Evolutionary conservation across 2,888 invertebrate species (phyloP).

Genomic region (Ceraclea dissimilis): DNA sequence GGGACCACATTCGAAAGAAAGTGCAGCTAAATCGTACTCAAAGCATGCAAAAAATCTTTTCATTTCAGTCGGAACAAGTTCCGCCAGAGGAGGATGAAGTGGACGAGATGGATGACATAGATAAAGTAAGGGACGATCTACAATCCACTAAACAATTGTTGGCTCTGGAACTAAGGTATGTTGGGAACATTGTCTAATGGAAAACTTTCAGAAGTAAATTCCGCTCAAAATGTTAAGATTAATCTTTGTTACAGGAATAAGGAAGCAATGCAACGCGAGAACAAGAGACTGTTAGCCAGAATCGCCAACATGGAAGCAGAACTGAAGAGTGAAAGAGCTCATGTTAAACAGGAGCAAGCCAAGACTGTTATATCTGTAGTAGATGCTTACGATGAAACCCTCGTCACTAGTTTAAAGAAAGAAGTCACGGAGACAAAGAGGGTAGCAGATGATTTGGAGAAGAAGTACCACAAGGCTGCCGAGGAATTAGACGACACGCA

Average conservation of each 20-base stretch:
- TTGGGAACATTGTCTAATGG: neutral
- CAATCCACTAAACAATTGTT: conserved; percentile 89
- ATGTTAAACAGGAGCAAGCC: conserved; percentile 46
- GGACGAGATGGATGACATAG: conserved; percentile 87
- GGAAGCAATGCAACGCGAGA: conserved; percentile 77
- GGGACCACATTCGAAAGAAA: too few species aligned
- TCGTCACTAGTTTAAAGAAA: conserved; percentile 61
- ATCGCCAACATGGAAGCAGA: conserved; percentile 77
- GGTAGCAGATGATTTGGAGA: conserved; percentile 72
- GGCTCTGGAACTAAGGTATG: conserved; percentile 66
- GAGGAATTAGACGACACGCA: conserved; percentile 69
- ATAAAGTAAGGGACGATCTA: conserved; percentile 81
- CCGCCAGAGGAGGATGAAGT: conserved; percentile 58
- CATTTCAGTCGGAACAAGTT: too few species aligned
- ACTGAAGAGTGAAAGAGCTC: conserved; percentile 61
- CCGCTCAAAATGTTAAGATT: neutral
- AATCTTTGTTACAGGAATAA: conserved; percentile 53
- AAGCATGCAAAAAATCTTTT: too few species aligned
- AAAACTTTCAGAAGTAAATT: neutral
- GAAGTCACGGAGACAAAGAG: conserved; percentile 72
- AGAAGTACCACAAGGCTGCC: conserved; percentile 66
- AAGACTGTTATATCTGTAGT: conserved; percentile 48
- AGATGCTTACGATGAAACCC: conserved; percentile 54
- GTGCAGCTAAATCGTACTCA: too few species aligned
- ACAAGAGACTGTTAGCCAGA: conserved; percentile 71